phyloP scores from a whole-genome alignment of 1,140 invertebrate genomes.

The Steinernema feltiae region DNA sequence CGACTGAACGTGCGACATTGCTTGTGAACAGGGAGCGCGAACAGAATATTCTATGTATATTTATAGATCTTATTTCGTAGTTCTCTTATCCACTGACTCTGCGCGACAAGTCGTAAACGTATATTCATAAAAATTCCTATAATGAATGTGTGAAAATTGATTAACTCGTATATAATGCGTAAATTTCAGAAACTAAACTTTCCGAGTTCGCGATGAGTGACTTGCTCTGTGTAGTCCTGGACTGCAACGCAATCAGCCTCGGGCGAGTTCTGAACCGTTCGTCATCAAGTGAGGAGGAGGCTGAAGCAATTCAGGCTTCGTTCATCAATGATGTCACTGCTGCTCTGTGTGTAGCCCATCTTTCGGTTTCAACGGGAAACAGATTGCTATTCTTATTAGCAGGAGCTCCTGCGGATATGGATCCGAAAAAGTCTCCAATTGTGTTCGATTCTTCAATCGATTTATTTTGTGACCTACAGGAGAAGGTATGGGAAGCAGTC shows the following conservation, averaged over 20 bases:
- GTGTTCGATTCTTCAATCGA: neutral
- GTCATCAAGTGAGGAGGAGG: neutral
- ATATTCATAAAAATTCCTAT: no score
- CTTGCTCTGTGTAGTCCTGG: slow-evolving; percentile 35
- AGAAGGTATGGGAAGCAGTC: slow-evolving; percentile 8
- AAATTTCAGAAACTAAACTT: no score
- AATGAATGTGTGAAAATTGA: no score
- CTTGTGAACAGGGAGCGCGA: no score
- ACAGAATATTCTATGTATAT: no score
- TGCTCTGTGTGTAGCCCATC: slow-evolving; percentile 38
- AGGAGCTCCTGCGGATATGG: slow-evolving; percentile 17
- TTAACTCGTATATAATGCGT: no score
- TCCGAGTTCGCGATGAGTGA: neutral
- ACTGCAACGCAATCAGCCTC: slow-evolving; percentile 40
- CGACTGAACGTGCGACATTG: no score
- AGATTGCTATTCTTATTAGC: slow-evolving; percentile 26
- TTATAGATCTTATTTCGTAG: no score
- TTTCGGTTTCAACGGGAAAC: slow-evolving; percentile 31
- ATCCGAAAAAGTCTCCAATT: slow-evolving; percentile 40
- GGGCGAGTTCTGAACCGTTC: slow-evolving; percentile 23
- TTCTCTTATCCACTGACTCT: no score
- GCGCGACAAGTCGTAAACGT: no score
- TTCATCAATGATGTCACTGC: slow-evolving; percentile 30
- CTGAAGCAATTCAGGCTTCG: slow-evolving; percentile 10
- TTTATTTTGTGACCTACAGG: slow-evolving; percentile 10